Evolutionary conservation across 2,888 invertebrate genomes (phyloP).

Genomic region (Eurois occulta): DNA sequence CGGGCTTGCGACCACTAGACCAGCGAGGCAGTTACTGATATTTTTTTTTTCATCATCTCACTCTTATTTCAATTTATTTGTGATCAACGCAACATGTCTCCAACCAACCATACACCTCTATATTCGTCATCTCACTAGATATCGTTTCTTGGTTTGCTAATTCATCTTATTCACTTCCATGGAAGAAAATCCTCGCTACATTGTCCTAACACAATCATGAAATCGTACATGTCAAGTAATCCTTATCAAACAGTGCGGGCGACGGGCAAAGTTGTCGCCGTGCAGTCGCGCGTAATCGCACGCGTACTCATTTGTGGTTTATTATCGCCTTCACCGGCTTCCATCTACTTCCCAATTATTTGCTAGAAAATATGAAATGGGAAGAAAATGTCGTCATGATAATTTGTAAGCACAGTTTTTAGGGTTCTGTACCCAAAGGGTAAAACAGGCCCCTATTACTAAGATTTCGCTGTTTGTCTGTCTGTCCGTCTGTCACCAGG

Average conservation of each 20-base stretch:
- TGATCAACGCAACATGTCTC: neutral
- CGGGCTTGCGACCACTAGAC: no score
- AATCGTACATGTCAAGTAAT: conserved; percentile 64
- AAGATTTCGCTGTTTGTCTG: no score
- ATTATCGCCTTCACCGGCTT: conserved; percentile 71
- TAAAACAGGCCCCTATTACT: no score
- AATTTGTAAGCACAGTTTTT: conserved; percentile 8
- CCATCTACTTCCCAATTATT: conserved; percentile 68
- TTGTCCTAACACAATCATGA: conserved; percentile 30
- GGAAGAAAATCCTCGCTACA: neutral
- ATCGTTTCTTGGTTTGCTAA: neutral
- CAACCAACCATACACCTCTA: neutral
- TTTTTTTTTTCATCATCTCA: neutral
- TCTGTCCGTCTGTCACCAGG: no score
- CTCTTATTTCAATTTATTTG: neutral
- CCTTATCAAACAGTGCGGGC: conserved; percentile 73
- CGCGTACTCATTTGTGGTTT: conserved; percentile 73
- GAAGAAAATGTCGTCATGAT: conserved; percentile 28
- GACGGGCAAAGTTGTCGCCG: conserved; percentile 65
- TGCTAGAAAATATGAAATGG: conserved; percentile 49
- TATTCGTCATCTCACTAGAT: neutral
- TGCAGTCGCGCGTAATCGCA: conserved; percentile 65
- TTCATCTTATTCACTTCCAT: neutral
- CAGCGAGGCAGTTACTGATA: neutral
- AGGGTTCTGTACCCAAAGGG: no score